These are phyloP conservation scores for Myzus persicae DNA, from an alignment of 1,140 invertebrate species.

Conservation along the genomic window DNA sequence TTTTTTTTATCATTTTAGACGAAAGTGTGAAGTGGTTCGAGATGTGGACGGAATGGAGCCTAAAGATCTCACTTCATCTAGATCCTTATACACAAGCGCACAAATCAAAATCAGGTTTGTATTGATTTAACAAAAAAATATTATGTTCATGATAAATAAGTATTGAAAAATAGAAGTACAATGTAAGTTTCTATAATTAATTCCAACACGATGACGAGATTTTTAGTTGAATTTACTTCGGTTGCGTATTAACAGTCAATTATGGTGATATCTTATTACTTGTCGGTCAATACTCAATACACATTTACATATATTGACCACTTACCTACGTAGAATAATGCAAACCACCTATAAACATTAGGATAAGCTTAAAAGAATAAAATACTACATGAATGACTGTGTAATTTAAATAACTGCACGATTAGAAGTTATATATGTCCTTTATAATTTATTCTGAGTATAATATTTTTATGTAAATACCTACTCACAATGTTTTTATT, in stretches of 20 bases:
- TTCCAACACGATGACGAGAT: neutral
- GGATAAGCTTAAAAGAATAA: slow-evolving; percentile 8
- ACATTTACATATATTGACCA: slow-evolving; percentile 8
- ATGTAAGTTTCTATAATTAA: neutral
- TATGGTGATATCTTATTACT: neutral
- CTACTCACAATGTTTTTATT: neutral
- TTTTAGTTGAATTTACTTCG: neutral
- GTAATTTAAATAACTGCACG: neutral
- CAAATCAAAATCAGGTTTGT: slow-evolving; percentile 74
- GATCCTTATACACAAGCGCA: slow-evolving; percentile 70
- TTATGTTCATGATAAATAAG: neutral
- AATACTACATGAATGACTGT: neutral
- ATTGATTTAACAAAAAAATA: neutral
- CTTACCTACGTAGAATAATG: neutral
- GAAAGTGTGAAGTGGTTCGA: slow-evolving; percentile 67
- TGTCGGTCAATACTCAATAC: neutral
- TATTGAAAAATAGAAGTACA: neutral
- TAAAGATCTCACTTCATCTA: slow-evolving; percentile 70
- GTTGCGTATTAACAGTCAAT: neutral
- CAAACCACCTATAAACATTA: neutral
- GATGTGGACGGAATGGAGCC: slow-evolving; percentile 71
- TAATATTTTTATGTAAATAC: neutral
- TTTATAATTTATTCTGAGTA: neutral
- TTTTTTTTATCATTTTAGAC: slow-evolving; percentile 64
- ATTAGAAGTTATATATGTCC: neutral